Evolutionary conservation across 2,888 invertebrate species (phyloP), one percentile per base, ranked within the genome.

Genomic region (Trissolcus japonicus): DNA sequence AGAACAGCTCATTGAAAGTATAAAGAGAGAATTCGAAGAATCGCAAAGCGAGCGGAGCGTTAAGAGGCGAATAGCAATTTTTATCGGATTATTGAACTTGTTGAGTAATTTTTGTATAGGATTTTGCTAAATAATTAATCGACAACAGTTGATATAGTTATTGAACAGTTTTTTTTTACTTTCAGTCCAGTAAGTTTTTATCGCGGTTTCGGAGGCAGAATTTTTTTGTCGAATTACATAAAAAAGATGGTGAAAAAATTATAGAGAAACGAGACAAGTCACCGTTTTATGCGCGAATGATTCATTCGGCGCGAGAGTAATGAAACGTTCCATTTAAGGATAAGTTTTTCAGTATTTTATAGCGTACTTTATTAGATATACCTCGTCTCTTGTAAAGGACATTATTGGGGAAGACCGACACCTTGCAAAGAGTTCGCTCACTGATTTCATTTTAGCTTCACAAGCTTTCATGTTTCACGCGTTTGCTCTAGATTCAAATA

Each of bases 271-370:
- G 17, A 16, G 2, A 21, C 21, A 21, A 54, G n/a, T 25, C 40
- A 40, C 40, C 41, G 14, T 54, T 54, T 63, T 54, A 19, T 14
- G 21, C 19, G n/a, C 51, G 35, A 41, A 16, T 53, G 51, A 51
- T n/a, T 60, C 21, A 60, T 60, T n/a, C 21, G 19, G 41, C 29
- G 21, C 46, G 25, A 48, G 9, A 35, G 51, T 51, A 51, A 16
- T 51, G 17, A 21, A 62, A 62, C 61, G 50, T 21, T 66, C 51
- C 57, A 56, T 62, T 72, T 61, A 61, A 79, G 77, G 81, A 81
- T 83, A 83, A 84, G 84, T 83, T 81, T 54, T 82, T 84, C 85
- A 83, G 61, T 77, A 75, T 57, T 61, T 82, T 80, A 80, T 83
- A 79, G 80, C 80, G 82, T 29, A 80, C 81, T 81, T 85, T 85